Evolutionary conservation across 2,888 invertebrate species (phyloP), one percentile per base, ranked within the genome.

Genomic region (Thymelicus sylvestris): DNA sequence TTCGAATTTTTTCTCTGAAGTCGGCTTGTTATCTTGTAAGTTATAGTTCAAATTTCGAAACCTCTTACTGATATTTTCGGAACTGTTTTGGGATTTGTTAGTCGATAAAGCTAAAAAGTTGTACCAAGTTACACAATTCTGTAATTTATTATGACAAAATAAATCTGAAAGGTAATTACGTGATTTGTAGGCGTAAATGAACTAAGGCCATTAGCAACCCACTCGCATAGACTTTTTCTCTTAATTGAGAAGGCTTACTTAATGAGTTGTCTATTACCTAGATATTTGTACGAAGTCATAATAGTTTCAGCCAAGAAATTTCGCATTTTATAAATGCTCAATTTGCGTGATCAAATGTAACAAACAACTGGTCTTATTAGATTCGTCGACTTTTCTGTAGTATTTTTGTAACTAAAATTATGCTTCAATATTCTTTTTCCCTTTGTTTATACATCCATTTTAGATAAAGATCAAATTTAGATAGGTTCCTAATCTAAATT

Each of bases 1-100:
- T 81, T 76, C 79, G 78, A 79, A 79, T 80, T 78, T 78, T 80
- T 79, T 75, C 72, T 78, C 79, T 67, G 31, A 75, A 76, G 74
- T 80, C 74, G 75, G 73, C 68, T 74, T 76, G 76, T 74, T 75
- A 76, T 76, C 76, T 76, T 66, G 59, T 68, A 66, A 74, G 74
- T 76, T 75, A 74, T 72, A 73, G 72, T 60, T 70, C 15, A 59
- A 48, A 63, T 69, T 69, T 64, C 55, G 47, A 57, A 63, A 57
- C 55, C 57, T 41, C 41, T 41, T 41, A 41, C 68, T 15, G 57
- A 62, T 69, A 52, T 57, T 62, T 50, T 50, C 19, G 38, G 12
- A 64, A 64, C 39, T 15, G 39, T 60, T 41, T 19, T 15, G 39
- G 60, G 60, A 60, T 60, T 60, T 41, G 60, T 60, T 41, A 39